Percentiles rank a stretch among this genome's conserved stretches.
phyloP scores from a whole-genome alignment of 2,797 vertebrate genomes.

The Acanthopagrus latus region DNA sequence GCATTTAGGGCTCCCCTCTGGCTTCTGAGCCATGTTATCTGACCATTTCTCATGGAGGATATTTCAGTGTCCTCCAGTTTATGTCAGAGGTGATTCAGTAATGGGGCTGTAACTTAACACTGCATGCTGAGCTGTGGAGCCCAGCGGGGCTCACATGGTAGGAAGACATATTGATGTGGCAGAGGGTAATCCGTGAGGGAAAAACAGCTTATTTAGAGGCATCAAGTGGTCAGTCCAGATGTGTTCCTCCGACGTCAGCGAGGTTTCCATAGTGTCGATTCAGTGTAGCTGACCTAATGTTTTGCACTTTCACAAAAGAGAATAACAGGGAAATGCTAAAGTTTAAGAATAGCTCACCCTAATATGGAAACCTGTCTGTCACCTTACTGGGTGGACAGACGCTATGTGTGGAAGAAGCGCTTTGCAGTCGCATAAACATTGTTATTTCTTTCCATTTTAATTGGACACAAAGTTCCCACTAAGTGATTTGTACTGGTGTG shows the following conservation, averaged over 20 bases:
- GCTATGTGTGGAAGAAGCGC: not conserved
- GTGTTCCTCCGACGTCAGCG: not conserved
- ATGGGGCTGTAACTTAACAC: constrained; percentile 30
- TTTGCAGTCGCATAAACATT: not conserved
- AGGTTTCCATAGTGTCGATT: not conserved
- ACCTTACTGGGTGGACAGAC: not conserved
- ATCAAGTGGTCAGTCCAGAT: constrained; percentile 4
- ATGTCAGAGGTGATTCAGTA: constrained; percentile 45
- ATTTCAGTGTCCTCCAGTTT: constrained; percentile 13
- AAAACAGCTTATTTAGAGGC: constrained; percentile 14
- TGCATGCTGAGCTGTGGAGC: constrained; percentile 24
- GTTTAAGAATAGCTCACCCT: not conserved
- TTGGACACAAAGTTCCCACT: not conserved
- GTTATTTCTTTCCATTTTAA: constrained; percentile 9
- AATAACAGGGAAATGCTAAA: not conserved
- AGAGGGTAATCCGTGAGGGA: constrained; percentile 15
- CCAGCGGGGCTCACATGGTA: constrained; percentile 5
- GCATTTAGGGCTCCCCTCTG: constrained; percentile 43
- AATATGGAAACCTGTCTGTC: not conserved
- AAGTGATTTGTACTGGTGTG: constrained; percentile 8
- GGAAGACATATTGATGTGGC: constrained; percentile 15
- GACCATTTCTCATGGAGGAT: constrained; percentile 21
- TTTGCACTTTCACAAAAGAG: not conserved
- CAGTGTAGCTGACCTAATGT: not conserved
- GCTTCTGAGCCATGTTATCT: constrained; percentile 32